These are phyloP conservation scores for Knipowitschia caucasica DNA, from an alignment of 2,797 vertebrate genomes.

Conservation along the genomic window DNA sequence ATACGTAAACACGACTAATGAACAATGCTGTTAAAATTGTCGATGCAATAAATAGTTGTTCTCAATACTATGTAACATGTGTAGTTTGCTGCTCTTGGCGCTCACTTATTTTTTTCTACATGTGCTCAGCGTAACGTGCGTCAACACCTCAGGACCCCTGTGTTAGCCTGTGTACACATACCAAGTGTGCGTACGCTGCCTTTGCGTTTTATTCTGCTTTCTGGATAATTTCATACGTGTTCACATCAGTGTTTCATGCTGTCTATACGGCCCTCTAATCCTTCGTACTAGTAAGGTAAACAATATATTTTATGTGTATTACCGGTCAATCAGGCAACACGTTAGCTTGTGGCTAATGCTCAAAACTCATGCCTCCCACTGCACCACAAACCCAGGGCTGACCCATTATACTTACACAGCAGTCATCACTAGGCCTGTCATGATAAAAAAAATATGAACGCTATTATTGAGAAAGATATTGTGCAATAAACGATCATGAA, in stretches of 20 bases:
- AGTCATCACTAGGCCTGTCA: neutral
- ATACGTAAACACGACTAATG: too few relatives aligned
- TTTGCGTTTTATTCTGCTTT: neutral
- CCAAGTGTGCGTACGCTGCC: too few relatives aligned
- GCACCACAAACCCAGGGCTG: neutral
- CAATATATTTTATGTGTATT: neutral
- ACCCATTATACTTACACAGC: too few relatives aligned
- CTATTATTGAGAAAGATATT: too few relatives aligned
- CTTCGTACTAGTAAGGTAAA: neutral
- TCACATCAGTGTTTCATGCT: neutral
- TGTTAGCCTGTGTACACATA: neutral
- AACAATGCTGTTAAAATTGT: too few relatives aligned
- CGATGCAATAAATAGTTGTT: too few relatives aligned
- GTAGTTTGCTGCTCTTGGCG: too few relatives aligned
- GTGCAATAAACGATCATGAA: too few relatives aligned
- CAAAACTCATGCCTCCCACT: neutral
- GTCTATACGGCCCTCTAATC: neutral
- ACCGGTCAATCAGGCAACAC: neutral
- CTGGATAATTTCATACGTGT: neutral
- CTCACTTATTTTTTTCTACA: too few relatives aligned
- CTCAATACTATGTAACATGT: neutral
- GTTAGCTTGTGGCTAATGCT: conserved; percentile 4
- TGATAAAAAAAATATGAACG: too few relatives aligned
- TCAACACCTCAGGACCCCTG: neutral
- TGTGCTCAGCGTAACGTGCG: neutral